Base-by-base conservation (phyloP, 2,888 invertebrate species). In the Ecdyonurus torrentis region DNA sequence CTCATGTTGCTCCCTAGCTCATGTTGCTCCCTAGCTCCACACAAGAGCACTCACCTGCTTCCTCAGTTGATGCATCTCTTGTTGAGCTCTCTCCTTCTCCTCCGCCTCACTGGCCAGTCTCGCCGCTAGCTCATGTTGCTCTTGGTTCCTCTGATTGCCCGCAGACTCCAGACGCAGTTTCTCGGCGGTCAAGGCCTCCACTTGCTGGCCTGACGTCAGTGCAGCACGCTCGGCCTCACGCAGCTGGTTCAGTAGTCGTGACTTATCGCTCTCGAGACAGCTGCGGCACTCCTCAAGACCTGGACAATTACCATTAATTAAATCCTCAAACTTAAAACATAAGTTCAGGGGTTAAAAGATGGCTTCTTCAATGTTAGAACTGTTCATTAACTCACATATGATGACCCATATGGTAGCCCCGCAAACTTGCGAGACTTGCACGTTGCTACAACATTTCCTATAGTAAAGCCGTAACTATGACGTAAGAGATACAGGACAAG, bases 271-370 rank as follows among this genome's bases (percentile, higher is more conserved):
- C 68, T 91, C 89, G 18, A 90, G 73, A 0, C 83, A 79, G 18
- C 83, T 81, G 70, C 87, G 89, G 66, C 83, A 80, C 69, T 94
- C 93, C 75, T 93, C 92, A 68, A 92, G 72, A 65, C 78, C 85
- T 85, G 69, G 37, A 66, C 64, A 66, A 58, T 10, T 53, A 22
- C 59, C 50, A 53, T 50, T n/a, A 59, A n/a, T n/a, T 59, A 18
- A 58, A 53, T 58, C 23, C 19, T 18, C 5, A 63, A 63, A 2
- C 19, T 23, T 7, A 20, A 24, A 10, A 7, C 23, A n/a, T n/a
- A n/a, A n/a, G n/a, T n/a, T n/a, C n/a, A n/a, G n/a, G n/a, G n/a
- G n/a, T n/a, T n/a, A n/a, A 62, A n/a, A n/a, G n/a, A n/a, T n/a
- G n/a, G n/a, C n/a, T n/a, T n/a, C n/a, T n/a, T n/a, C n/a, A n/a